These are phyloP conservation scores for Sepiola atlantica DNA, from an alignment of 2,888 invertebrate species.

Conservation along the genomic window DNA sequence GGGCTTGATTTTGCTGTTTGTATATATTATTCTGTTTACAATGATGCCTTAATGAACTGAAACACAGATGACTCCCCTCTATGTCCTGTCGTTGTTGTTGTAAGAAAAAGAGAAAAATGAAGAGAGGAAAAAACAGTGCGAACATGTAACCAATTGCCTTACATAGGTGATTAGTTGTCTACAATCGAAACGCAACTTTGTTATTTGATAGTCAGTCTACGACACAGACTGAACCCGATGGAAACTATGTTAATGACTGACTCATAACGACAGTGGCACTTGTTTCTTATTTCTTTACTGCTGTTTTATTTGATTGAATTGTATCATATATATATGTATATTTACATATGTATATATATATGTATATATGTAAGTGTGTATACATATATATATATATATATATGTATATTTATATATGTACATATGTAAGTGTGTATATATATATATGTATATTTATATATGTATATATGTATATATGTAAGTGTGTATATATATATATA, in stretches of 20 bases:
- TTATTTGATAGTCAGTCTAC: background rate
- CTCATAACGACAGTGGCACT: background rate
- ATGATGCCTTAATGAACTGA: slow-evolving; percentile 20
- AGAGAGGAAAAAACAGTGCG: background rate
- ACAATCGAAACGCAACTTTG: background rate
- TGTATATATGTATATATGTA: background rate
- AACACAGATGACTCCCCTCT: background rate
- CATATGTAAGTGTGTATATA: background rate
- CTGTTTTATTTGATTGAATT: background rate
- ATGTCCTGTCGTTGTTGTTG: background rate
- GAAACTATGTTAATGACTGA: slow-evolving; percentile 4
- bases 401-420: background rate
- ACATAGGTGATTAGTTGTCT: background rate
- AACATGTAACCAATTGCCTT: background rate
- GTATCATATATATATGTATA: background rate
- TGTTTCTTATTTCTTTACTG: background rate
- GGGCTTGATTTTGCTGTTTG: no score
- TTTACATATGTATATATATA: background rate
- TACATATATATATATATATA: background rate
- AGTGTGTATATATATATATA: background rate
- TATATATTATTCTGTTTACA: background rate
- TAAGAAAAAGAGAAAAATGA: background rate
- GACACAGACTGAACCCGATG: background rate
- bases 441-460: background rate
- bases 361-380: background rate